Evolutionary conservation across 1,140 invertebrate genomes (phyloP), one percentile per base, ranked within the genome.

Genomic region (Papilio machaon): DNA sequence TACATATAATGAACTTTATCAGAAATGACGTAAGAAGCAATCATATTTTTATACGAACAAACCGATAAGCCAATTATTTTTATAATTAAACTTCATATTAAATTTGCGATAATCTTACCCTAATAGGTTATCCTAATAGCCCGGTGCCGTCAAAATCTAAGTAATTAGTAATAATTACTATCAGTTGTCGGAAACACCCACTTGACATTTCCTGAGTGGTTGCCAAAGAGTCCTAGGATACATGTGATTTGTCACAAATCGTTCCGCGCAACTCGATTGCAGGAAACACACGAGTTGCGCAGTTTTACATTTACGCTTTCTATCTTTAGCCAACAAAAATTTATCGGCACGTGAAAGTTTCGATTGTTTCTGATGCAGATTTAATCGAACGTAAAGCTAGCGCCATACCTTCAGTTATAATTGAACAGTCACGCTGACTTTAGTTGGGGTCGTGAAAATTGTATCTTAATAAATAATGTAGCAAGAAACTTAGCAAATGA

Each of bases 181-280:
- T 70, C 23, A 30, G 35, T 38, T 70, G 64, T 38, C 64, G 64
- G 64, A 70, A 70, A 70, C 64, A 70, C 64, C 64, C 64, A 67
- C 64, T 70, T 70, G 64, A 35, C 64, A 70, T 35, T 70, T 35
- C 13, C 64, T 38, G 64, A 70, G 23, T 35, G 64, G 1, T 30
- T 70, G 64, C 64, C 64, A 70, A 70, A 35, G 30, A 70, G 64
- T 70, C 64, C 64, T 35, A 35, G 64, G 30, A 7, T 35, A 70
- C 64, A 70, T 11, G 64, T 70, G 64, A 70, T 35, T 35, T 70
- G 8, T 70, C 64, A 35, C 64, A 70, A 70, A 70, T 15, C 64
- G 64, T 70, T 64, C 60, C 60, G 60, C 60, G 60, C 60, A 30
- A 30, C 60, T 10, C 23, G 17, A 64, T 70, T 70, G 64, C 64